A percentile compares a stretch with the other conserved stretches of the same genome.
Evolutionary conservation across 2,113 vertebrate species (phyloP).

Genomic region (Melanocharis versteri): DNA sequence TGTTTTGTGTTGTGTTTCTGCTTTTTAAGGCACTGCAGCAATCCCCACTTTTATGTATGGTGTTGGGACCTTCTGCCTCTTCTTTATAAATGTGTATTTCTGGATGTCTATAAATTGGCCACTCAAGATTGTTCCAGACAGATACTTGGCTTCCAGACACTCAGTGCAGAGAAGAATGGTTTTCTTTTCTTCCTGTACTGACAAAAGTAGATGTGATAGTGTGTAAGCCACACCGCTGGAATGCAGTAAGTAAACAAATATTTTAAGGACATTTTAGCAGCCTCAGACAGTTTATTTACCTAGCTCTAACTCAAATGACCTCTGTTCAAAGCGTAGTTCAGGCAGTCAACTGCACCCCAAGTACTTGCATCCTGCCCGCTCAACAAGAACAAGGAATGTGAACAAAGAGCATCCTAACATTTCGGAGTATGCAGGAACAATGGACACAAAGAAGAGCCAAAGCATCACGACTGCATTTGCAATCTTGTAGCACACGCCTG

Average conservation of each 20-base stretch:
- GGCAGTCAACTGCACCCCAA: neutral
- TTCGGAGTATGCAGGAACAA: neutral
- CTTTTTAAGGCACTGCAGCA: neutral
- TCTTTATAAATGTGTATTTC: neutral
- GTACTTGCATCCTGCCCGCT: neutral
- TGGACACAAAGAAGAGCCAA: neutral
- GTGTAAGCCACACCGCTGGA: conserved; percentile 25
- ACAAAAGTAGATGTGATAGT: conserved; percentile 28
- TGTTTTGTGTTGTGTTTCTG: neutral
- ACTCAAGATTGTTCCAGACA: neutral
- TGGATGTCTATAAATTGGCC: neutral
- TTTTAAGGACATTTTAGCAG: neutral
- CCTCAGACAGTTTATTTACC: conserved; percentile 42
- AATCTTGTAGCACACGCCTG: neutral
- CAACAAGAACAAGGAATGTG: neutral
- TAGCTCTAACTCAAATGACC: conserved; percentile 42
- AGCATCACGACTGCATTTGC: neutral
- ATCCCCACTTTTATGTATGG: neutral
- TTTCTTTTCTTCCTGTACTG: conserved; percentile 28
- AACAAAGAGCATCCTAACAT: neutral
- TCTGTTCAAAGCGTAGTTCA: conserved; percentile 31
- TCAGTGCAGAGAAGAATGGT: neutral
- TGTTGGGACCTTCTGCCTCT: neutral
- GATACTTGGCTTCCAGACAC: neutral
- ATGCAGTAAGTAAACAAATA: conserved; percentile 54